These are phyloP conservation scores for Octomys mimax DNA, from an alignment of 2,797 vertebrate species.

Conservation along the genomic window DNA sequence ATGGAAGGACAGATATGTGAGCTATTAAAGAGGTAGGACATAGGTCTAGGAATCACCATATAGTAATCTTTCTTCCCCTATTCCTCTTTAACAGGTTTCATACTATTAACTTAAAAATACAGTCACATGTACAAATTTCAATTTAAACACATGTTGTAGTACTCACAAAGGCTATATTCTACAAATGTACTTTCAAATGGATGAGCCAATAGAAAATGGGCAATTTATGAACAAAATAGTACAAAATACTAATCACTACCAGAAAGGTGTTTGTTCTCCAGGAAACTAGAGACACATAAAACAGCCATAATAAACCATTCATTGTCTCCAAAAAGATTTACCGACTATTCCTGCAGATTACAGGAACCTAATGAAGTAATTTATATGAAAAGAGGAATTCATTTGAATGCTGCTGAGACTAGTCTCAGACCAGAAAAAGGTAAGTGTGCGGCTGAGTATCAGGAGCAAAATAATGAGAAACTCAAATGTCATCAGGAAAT, in stretches of 20 bases:
- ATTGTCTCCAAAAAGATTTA: not conserved
- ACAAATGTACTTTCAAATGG: not conserved
- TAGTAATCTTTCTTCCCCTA: not conserved
- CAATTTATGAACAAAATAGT: not conserved
- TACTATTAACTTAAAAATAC: not conserved
- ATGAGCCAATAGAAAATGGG: not conserved
- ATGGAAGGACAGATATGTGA: not conserved
- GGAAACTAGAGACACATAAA: not conserved
- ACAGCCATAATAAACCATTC: not conserved
- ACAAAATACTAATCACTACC: not conserved
- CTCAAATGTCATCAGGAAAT: not conserved
- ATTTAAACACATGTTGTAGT: constrained; percentile 9
- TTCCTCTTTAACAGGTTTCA: not conserved
- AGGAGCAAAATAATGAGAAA: not conserved
- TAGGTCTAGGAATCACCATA: not conserved
- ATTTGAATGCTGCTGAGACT: constrained; percentile 2
- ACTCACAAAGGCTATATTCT: not conserved
- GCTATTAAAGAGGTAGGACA: not conserved
- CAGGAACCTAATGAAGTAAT: constrained; percentile 8
- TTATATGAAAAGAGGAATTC: not conserved
- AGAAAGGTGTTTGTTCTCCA: not conserved
- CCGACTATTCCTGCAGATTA: not conserved
- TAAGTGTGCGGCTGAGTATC: not conserved
- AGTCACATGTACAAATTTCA: not conserved
- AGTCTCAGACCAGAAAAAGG: not conserved